Percentiles rank a stretch among this genome's conserved stretches.
These are phyloP conservation scores for Hippocampus zosterae DNA, from an alignment of 2,113 vertebrate genomes.

Conservation along the genomic window DNA sequence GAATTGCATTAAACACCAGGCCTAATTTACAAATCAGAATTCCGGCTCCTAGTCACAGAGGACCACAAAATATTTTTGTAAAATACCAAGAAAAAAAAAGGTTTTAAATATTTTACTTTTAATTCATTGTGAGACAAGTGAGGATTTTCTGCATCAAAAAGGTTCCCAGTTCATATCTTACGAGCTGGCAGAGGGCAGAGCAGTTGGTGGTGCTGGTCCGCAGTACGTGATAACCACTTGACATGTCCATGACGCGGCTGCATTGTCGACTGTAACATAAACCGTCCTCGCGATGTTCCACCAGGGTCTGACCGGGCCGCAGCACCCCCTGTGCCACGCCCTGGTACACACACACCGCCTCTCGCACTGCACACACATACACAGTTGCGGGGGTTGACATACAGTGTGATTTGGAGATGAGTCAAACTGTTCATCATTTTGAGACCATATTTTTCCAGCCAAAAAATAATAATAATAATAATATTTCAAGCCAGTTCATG, in stretches of 20 bases:
- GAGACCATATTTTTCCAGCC: neutral
- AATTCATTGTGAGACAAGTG: no score
- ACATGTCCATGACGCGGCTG: slow-evolving; percentile 75
- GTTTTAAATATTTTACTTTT: no score
- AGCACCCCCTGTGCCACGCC: slow-evolving; percentile 76
- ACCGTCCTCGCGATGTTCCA: slow-evolving; percentile 79
- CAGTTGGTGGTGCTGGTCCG: slow-evolving; percentile 80
- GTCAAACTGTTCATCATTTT: neutral
- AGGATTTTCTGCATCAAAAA: neutral
- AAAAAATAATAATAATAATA: neutral
- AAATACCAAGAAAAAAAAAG: no score
- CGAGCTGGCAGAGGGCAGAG: slow-evolving; percentile 80
- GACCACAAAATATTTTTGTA: no score
- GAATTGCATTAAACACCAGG: neutral
- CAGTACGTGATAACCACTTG: slow-evolving; percentile 81
- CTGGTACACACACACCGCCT: slow-evolving; percentile 84
- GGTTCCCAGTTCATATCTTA: slow-evolving; percentile 56
- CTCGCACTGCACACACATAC: slow-evolving; percentile 75
- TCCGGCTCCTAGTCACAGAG: no score
- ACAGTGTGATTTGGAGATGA: neutral
- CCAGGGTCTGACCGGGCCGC: slow-evolving; percentile 85
- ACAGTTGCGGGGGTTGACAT: neutral
- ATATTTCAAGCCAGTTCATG: neutral
- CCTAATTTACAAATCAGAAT: neutral
- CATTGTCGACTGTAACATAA: slow-evolving; percentile 81